Evolutionary conservation across 2,888 invertebrate species (phyloP), one percentile per base, ranked within the genome.

Genomic region (Gortyna flavago): DNA sequence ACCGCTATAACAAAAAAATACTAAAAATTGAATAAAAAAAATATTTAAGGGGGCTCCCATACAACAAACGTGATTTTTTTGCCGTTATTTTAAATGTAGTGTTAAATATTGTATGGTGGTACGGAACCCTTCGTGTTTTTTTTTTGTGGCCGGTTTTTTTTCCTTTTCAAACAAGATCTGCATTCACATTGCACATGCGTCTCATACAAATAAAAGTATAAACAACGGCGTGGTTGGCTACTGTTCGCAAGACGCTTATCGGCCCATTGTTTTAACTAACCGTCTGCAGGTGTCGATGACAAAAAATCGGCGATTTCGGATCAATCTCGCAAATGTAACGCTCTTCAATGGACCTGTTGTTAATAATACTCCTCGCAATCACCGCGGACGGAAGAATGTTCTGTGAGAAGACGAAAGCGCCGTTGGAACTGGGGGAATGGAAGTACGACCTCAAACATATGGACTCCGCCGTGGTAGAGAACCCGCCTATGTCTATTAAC

Each of bases 391-490:
- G 91, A 6, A 91, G 89, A 81, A 81, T 90, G 59, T 91, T 92
- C 77, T 95, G 95, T 82, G 93, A 91, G 54, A 92, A 92, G 81
- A 88, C 90, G 0, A 94, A 94, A 82, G 89, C 90, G 29, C 94
- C 95, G 0, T 82, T 96, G 0, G 96, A 96, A 87, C 72, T 94
- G 0, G 96, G 96, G 0, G 76, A 87, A 59, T 96, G 96, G 96
- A 86, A 79, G 25, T 83, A 89, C 70, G 82, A 91, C 35, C 87
- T 94, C 7, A 88, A 86, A 32, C 95, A 94, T 65, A 85, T 96
- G 88, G 95, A 96, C 81, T 93, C 96, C 0, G 95, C 93, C 0
- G 93, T 94, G 0, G 93, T 96, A 0, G 95, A 96, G 44, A 95
- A 93, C 87, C 89, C 88, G 0, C 94, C 96, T 0, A 93, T 94